phyloP scores from a whole-genome alignment of 2,113 vertebrate genomes.

The Crocuta crocuta region DNA sequence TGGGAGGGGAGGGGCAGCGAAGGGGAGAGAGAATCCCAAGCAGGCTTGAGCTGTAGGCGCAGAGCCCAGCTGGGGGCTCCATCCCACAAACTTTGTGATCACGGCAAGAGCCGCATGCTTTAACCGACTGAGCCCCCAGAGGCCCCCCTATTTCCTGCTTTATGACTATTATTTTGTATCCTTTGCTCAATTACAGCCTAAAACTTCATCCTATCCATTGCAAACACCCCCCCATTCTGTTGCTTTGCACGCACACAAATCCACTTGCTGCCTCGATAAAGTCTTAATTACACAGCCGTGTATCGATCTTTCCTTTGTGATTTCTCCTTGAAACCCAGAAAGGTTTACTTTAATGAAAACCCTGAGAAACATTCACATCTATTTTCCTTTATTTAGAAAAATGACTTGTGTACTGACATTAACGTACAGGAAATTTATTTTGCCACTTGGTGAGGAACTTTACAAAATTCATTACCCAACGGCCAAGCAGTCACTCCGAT shows the following conservation, averaged over 20 bases:
- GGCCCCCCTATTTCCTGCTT: background rate
- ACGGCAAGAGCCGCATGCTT: too few relatives aligned
- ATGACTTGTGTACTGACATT: background rate
- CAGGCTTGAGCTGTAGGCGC: too few relatives aligned
- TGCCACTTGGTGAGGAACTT: background rate
- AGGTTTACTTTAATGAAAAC: background rate
- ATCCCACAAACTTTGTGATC: too few relatives aligned
- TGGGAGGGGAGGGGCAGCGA: too few relatives aligned
- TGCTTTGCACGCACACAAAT: accelerated
- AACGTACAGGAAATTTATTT: background rate
- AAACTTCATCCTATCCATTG: accelerated
- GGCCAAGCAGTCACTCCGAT: background rate
- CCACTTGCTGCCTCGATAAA: background rate
- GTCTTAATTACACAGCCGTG: background rate
- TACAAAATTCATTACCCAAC: background rate
- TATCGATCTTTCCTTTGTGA: background rate
- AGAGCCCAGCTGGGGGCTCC: too few relatives aligned
- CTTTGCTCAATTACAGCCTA: background rate
- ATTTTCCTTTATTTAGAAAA: background rate
- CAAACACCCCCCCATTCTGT: accelerated
- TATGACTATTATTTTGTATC: accelerated
- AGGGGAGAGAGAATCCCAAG: too few relatives aligned
- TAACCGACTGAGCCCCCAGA: too few relatives aligned
- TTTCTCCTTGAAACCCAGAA: background rate
- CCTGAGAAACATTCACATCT: background rate